phyloP scores from a whole-genome alignment of 2,113 vertebrate genomes.

The Entosphenus tridentatus region DNA sequence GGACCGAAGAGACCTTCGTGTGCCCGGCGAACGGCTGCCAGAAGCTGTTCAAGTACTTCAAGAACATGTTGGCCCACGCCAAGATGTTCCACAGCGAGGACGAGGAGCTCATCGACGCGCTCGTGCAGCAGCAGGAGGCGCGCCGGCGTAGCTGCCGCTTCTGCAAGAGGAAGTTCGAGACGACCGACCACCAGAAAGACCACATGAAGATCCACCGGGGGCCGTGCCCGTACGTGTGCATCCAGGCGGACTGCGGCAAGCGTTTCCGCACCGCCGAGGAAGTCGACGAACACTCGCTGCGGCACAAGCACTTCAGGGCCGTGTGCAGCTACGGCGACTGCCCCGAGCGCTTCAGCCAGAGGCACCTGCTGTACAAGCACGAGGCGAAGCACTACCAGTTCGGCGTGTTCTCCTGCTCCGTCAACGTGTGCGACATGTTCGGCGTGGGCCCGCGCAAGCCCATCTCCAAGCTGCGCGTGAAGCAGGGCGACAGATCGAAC shows the following conservation, averaged over 20 bases:
- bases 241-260: constrained; percentile 51
- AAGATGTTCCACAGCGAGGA: constrained; percentile 56
- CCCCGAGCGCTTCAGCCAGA: constrained; percentile 57
- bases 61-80: constrained; percentile 71
- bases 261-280: constrained; percentile 52
- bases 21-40: constrained; percentile 68
- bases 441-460: too few species aligned
- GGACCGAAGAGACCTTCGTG: constrained; percentile 65
- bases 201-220: constrained; percentile 55
- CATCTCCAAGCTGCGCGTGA: too few species aligned
- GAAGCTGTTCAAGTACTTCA: constrained; percentile 68
- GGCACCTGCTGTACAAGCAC: constrained; percentile 78
- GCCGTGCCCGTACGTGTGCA: constrained; percentile 50
- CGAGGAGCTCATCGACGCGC: constrained; percentile 58
- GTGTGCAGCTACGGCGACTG: constrained; percentile 75
- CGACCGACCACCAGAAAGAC: constrained; percentile 51
- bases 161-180: constrained; percentile 71
- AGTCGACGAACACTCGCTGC: constrained; percentile 64
- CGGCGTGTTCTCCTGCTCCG: constrained; percentile 56
- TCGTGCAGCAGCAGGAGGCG: constrained; percentile 72
- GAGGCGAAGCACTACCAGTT: constrained; percentile 93
- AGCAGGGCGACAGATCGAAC: too few species aligned
- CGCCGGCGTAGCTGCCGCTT: constrained; percentile 68
- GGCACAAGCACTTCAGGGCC: constrained; percentile 53
- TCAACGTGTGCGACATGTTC: constrained; percentile 56